A percentile compares a stretch with the other conserved stretches of the same genome.
Conservation (phyloP, 2,888 invertebrate genomes). For the Caenorhabditis virilis region DNA sequence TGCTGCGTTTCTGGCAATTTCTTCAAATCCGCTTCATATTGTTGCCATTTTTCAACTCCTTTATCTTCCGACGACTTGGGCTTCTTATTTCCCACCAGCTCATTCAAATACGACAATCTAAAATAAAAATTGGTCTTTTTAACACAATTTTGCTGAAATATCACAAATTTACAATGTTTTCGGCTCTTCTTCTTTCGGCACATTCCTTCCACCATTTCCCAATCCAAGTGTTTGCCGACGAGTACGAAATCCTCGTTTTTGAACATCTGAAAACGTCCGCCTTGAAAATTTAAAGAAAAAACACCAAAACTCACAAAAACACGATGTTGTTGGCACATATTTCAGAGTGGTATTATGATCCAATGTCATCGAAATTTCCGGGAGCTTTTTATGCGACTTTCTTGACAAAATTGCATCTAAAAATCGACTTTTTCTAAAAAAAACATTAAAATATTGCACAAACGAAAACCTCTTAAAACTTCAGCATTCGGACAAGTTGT, state of each 20-base stretch:
- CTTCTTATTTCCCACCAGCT: constrained; percentile 29
- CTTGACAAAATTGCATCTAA: constrained; percentile 18
- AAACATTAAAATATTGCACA: too few species aligned
- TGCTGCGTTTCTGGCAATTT: constrained; percentile 58
- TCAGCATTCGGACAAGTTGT: constrained; percentile 2
- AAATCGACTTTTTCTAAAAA: too few species aligned
- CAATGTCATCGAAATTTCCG: constrained; percentile 12
- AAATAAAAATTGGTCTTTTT: too few species aligned
- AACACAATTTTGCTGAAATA: too few species aligned
- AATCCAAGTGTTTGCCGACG: constrained; percentile 23
- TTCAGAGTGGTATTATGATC: constrained; percentile 21
- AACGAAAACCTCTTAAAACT: constrained; percentile 3
- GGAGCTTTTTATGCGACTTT: constrained; percentile 3
- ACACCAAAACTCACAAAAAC: constrained; percentile 18
- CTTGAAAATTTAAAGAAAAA: not conserved
- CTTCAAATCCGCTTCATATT: constrained; percentile 57
- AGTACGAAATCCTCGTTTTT: constrained; percentile 53
- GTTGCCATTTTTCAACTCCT: constrained; percentile 41
- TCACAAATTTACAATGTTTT: constrained; percentile 10
- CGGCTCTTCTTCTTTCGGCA: constrained; percentile 7
- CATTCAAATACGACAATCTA: constrained; percentile 10
- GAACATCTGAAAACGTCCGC: constrained; percentile 38
- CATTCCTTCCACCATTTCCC: constrained; percentile 15
- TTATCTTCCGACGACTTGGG: constrained; percentile 9
- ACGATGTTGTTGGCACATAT: constrained; percentile 16